These are phyloP conservation scores for Channa striata DNA, from an alignment of 2,797 vertebrate species.

Conservation along the genomic window DNA sequence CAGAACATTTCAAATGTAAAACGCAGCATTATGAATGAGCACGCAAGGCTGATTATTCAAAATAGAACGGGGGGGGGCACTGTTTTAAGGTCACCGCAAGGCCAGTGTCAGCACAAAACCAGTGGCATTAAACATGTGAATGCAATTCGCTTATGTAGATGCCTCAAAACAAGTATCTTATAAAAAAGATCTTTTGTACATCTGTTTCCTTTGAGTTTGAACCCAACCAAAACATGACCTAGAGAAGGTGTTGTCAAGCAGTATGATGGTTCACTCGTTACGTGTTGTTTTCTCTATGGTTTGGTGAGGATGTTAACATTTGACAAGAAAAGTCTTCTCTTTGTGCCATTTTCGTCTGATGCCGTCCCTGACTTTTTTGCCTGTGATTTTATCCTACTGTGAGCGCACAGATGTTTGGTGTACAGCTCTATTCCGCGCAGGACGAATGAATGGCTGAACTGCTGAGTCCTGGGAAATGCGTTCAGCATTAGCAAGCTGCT, in stretches of 20 bases:
- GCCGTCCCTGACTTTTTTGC: slow-evolving; percentile 71
- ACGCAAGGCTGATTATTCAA: slow-evolving; percentile 17
- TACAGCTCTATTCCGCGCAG: slow-evolving; percentile 49
- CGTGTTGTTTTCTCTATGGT: slow-evolving; percentile 71
- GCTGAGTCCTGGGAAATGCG: slow-evolving; percentile 36
- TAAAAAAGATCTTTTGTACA: slow-evolving; percentile 50
- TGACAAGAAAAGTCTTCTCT: slow-evolving; percentile 61
- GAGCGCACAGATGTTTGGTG: slow-evolving; percentile 70
- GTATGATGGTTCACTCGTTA: slow-evolving; percentile 64
- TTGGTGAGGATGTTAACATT: slow-evolving; percentile 69
- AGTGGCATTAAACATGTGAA: slow-evolving; percentile 10
- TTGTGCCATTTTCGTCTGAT: slow-evolving; percentile 75
- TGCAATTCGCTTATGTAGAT: slow-evolving; percentile 39
- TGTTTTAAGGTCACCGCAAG: slow-evolving; percentile 36
- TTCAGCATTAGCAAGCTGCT: slow-evolving; percentile 52
- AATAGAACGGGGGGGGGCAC: slow-evolving; percentile 1
- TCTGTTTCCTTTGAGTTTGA: slow-evolving; percentile 52
- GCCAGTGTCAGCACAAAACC: slow-evolving; percentile 11
- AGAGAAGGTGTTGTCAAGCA: slow-evolving; percentile 53
- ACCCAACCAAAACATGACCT: slow-evolving; percentile 59
- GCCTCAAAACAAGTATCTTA: slow-evolving; percentile 24
- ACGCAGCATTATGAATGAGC: slow-evolving; percentile 22
- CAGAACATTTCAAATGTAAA: slow-evolving; percentile 14
- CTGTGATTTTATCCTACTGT: slow-evolving; percentile 75
- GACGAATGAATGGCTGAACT: slow-evolving; percentile 26